Evolutionary conservation across 1,140 invertebrate genomes (phyloP).

Genomic region (Pomacea maculata): DNA sequence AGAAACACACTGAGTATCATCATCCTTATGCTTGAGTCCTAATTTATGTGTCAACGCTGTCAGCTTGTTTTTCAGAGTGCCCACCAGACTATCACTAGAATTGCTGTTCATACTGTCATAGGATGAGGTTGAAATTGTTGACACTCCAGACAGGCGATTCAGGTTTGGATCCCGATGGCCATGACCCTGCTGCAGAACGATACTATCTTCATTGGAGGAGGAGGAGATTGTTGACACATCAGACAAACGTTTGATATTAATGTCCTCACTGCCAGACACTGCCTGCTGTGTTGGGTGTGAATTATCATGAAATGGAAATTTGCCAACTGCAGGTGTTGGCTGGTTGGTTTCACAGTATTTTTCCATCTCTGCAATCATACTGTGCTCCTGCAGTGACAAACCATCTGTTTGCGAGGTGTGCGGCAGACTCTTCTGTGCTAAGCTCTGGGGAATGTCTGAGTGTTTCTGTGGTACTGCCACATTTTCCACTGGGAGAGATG

Average conservation of each 20-base stretch:
- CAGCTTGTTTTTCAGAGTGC: conserved; percentile 42
- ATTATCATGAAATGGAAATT: not conserved
- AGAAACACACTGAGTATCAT: not conserved
- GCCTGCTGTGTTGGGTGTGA: not conserved
- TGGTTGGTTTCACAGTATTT: conserved; percentile 30
- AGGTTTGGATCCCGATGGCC: not conserved
- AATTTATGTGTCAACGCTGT: conserved; percentile 36
- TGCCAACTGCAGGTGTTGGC: not conserved
- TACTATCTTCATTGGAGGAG: conserved; percentile 15
- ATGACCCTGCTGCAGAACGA: not conserved
- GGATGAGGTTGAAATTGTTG: conserved; percentile 46
- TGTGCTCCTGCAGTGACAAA: conserved; percentile 33
- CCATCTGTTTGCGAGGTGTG: conserved; percentile 8
- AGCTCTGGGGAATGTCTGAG: too few species aligned
- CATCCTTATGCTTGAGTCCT: conserved; percentile 5
- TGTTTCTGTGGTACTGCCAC: too few species aligned
- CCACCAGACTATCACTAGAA: conserved; percentile 40
- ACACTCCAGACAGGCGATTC: conserved; percentile 44
- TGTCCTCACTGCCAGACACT: not conserved
- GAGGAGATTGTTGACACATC: conserved; percentile 32
- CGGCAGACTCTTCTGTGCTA: too few species aligned
- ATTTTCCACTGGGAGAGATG: too few species aligned
- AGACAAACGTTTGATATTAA: conserved; percentile 27
- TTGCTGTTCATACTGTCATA: conserved; percentile 45
- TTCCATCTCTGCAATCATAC: conserved; percentile 51